Conservation (phyloP, 2,888 invertebrate genomes). For the Sthenelais limicola region DNA sequence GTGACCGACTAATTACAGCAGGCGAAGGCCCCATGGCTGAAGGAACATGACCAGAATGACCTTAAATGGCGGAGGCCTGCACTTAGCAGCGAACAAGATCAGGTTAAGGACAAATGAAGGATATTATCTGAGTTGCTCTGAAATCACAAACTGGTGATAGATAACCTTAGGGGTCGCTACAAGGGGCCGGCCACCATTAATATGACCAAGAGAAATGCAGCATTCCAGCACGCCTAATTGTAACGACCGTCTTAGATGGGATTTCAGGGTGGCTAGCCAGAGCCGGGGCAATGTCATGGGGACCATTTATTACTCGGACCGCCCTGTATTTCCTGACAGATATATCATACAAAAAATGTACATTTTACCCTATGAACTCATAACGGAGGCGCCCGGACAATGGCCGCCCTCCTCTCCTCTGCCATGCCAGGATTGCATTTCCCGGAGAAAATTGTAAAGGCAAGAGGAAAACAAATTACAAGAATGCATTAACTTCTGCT, state of each 20-base stretch:
- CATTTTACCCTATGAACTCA: conserved; percentile 36
- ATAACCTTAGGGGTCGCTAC: conserved; percentile 5
- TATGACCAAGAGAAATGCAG: conserved; percentile 3
- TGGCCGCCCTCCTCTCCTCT: conserved; percentile 1
- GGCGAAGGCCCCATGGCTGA: neutral
- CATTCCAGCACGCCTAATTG: conserved; percentile 31
- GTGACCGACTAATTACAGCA: conserved; percentile 26
- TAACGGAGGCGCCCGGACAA: conserved; percentile 19
- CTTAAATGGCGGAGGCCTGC: neutral
- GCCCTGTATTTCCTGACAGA: conserved; percentile 26
- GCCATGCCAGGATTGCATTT: conserved; percentile 12
- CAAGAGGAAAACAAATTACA: conserved; percentile 38
- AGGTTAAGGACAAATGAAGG: neutral
- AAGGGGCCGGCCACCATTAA: conserved; percentile 7
- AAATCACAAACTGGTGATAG: conserved; percentile 23
- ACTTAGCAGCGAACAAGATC: neutral
- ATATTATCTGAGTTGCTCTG: conserved; percentile 9
- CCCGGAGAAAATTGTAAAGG: conserved; percentile 36
- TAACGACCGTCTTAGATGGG: conserved; percentile 32
- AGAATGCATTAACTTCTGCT: conserved; percentile 36
- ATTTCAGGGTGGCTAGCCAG: conserved; percentile 30
- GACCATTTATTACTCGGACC: conserved; percentile 21
- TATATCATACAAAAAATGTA: conserved; percentile 34
- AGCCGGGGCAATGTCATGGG: conserved; percentile 8
- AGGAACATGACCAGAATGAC: neutral